A percentile compares a stretch with the other conserved stretches of the same genome.
Conservation (phyloP, 2,113 vertebrate genomes). For the Corythaixoides concolor region DNA sequence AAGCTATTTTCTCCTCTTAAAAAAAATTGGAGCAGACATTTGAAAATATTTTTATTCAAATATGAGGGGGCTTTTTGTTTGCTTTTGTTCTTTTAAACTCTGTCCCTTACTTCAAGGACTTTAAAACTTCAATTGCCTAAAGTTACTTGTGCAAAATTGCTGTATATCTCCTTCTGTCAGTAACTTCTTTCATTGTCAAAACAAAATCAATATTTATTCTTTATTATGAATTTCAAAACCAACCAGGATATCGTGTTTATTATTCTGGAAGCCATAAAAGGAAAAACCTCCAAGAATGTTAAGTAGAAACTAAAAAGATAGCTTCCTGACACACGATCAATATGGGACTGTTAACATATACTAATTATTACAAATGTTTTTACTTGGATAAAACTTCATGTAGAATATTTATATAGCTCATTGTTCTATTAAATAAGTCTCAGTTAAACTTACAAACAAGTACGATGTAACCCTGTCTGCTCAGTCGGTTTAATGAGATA, state of each 20-base stretch:
- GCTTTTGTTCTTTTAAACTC: slow-evolving; percentile 21
- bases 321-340: not conserved
- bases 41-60: slow-evolving; percentile 16
- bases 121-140: not conserved
- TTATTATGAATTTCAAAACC: slow-evolving; percentile 19
- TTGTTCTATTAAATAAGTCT: not conserved
- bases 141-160: not conserved
- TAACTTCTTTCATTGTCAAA: slow-evolving; percentile 31
- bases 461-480: not conserved
- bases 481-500: not conserved
- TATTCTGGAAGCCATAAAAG: slow-evolving; percentile 12
- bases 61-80: not conserved
- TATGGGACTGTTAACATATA: not conserved
- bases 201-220: slow-evolving; percentile 21
- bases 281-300: slow-evolving; percentile 8
- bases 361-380: not conserved
- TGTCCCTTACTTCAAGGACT: not conserved
- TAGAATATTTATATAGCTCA: not conserved
- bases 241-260: not conserved
- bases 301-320: not conserved
- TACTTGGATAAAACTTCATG: not conserved
- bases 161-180: slow-evolving; percentile 14
- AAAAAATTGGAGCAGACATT: not conserved
- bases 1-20: not conserved
- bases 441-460: slow-evolving; percentile 20